These are phyloP conservation scores for Idaea straminata DNA, from an alignment of 2,888 invertebrate species.

Conservation along the genomic window DNA sequence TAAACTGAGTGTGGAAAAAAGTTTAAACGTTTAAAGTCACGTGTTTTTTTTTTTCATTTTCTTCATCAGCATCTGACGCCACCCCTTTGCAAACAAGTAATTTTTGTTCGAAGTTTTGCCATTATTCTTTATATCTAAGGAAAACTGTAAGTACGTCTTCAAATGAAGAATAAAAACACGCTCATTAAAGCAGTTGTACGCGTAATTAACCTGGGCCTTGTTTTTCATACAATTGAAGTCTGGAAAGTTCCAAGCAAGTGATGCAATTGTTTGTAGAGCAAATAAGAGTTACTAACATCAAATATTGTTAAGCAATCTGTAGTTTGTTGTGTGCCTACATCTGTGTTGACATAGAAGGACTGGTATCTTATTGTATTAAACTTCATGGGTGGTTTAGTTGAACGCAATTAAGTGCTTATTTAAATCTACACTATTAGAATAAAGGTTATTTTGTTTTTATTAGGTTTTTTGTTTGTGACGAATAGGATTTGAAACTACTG, in stretches of 20 bases:
- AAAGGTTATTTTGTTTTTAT: too few relatives aligned
- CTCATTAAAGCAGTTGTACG: slow-evolving; percentile 13
- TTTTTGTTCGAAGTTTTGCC: too few relatives aligned
- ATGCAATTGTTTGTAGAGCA: slow-evolving; percentile 31
- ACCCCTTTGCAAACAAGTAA: too few relatives aligned
- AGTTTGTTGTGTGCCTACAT: slow-evolving; percentile 24
- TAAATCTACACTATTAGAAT: neutral
- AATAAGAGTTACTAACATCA: slow-evolving; percentile 30
- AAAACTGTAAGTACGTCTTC: too few relatives aligned
- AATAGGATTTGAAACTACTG: too few relatives aligned
- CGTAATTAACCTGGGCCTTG: neutral
- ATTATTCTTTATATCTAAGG: too few relatives aligned
- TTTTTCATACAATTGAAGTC: slow-evolving; percentile 6
- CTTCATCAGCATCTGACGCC: too few relatives aligned
- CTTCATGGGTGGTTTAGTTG: neutral
- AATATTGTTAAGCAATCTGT: slow-evolving; percentile 33
- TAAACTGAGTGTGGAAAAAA: too few relatives aligned
- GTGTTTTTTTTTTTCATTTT: too few relatives aligned
- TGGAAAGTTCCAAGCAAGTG: slow-evolving; percentile 12
- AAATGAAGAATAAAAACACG: neutral
- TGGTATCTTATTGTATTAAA: neutral
- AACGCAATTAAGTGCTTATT: slow-evolving; percentile 12
- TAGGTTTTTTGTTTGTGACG: too few relatives aligned
- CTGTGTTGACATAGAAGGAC: slow-evolving; percentile 4
- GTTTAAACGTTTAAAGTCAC: too few relatives aligned